A percentile compares a stretch with the other conserved stretches of the same genome.
These are phyloP conservation scores for Lumbricus terrestris DNA, from an alignment of 2,888 invertebrate species.

Conservation along the genomic window DNA sequence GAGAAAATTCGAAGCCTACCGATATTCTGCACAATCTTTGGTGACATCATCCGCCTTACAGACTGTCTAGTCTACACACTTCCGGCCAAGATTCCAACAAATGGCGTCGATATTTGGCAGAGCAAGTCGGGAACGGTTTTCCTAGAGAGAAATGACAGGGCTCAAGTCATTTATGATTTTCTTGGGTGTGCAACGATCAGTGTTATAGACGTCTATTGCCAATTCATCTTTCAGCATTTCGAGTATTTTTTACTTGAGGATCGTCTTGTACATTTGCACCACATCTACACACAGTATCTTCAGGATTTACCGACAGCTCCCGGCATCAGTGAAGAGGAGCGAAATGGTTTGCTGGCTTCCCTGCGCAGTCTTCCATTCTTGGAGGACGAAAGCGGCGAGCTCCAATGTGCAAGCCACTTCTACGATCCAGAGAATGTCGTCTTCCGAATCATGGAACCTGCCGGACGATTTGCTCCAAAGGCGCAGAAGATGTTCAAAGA, in stretches of 20 bases:
- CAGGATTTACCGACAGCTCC: constrained; percentile 4
- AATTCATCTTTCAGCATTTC: constrained; percentile 42
- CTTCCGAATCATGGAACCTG: constrained; percentile 41
- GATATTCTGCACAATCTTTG: constrained; percentile 35
- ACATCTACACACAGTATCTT: constrained; percentile 36
- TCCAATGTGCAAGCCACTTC: constrained; percentile 39
- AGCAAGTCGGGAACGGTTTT: constrained; percentile 38
- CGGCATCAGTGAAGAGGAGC: constrained; percentile 27
- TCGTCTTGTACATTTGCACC: constrained; percentile 36
- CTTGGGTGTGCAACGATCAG: constrained; percentile 37
- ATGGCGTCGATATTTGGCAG: constrained; percentile 39
- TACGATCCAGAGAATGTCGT: constrained; percentile 41
- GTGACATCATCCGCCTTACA: constrained; percentile 34
- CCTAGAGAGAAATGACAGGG: constrained; percentile 33
- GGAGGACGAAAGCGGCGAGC: constrained; percentile 36
- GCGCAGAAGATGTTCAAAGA: constrained; percentile 30
- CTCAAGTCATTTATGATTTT: constrained; percentile 32
- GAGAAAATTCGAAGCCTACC: constrained; percentile 33
- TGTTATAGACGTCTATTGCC: constrained; percentile 39
- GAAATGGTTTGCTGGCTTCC: constrained; percentile 30
- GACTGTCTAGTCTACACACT: constrained; percentile 38
- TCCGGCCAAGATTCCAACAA: constrained; percentile 37
- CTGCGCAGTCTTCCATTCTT: constrained; percentile 37
- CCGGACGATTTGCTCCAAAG: constrained; percentile 39
- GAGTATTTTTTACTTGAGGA: constrained; percentile 38